Evolutionary conservation across 2,888 invertebrate genomes (phyloP).

Genomic region (Spicauda simplicius): DNA sequence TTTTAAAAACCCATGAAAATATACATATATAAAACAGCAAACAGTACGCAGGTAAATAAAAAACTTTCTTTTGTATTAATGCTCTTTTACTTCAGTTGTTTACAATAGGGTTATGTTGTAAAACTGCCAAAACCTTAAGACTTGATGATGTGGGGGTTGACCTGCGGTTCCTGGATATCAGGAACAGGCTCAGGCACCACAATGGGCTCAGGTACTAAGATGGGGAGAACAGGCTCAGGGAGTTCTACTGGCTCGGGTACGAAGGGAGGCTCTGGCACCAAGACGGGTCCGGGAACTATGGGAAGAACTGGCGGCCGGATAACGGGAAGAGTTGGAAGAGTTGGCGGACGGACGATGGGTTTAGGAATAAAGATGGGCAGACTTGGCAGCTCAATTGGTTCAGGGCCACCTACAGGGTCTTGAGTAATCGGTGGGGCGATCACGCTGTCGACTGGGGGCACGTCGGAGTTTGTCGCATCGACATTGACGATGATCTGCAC

Average conservation of each 20-base stretch:
- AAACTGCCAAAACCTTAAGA: background rate
- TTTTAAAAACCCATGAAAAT: too few relatives aligned
- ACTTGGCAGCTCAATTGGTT: slow-evolving; percentile 26
- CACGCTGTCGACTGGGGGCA: slow-evolving; percentile 4
- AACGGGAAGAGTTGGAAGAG: slow-evolving; percentile 25
- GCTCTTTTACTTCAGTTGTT: too few relatives aligned
- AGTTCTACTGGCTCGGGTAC: background rate
- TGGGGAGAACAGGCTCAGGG: slow-evolving; percentile 36
- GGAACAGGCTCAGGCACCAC: slow-evolving; percentile 36
- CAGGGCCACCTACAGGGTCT: background rate
- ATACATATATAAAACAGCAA: too few relatives aligned
- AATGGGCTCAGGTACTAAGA: slow-evolving; percentile 34
- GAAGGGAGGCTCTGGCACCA: slow-evolving; percentile 38
- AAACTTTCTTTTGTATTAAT: too few relatives aligned
- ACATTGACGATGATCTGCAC: slow-evolving; percentile 61
- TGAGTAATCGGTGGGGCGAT: slow-evolving; percentile 22
- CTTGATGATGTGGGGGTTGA: slow-evolving; percentile 34
- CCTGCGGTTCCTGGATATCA: too few relatives aligned
- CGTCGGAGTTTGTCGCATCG: slow-evolving; percentile 45
- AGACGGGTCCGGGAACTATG: slow-evolving; percentile 34
- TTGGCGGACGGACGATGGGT: slow-evolving; percentile 28
- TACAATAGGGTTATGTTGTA: background rate
- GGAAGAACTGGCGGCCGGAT: slow-evolving; percentile 31
- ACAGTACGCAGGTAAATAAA: too few relatives aligned
- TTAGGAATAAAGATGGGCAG: slow-evolving; percentile 35